Percentiles rank a stretch among this genome's conserved stretches.
Conservation (phyloP, 2,888 invertebrate genomes). For the Habroteleia sp. region DNA sequence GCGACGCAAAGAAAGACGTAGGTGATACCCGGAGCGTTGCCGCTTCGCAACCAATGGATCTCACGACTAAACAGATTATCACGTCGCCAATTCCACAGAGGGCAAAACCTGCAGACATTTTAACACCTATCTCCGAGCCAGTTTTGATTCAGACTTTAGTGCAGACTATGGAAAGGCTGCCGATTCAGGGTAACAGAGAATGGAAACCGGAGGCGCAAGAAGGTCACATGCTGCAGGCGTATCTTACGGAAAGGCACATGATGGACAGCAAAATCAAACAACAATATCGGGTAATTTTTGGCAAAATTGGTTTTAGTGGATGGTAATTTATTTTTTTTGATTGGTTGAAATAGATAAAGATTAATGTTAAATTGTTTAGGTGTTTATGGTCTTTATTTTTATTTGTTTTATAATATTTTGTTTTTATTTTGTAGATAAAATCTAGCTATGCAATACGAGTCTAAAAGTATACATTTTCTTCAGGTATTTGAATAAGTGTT, state of each 20-base stretch:
- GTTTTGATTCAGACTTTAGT: constrained; percentile 85
- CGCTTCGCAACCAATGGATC: constrained; percentile 79
- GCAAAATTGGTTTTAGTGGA: too few species aligned
- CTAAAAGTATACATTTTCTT: too few species aligned
- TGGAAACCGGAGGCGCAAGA: constrained; percentile 83
- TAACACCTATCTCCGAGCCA: constrained; percentile 84
- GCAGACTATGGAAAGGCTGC: constrained; percentile 85
- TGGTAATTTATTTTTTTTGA: too few species aligned
- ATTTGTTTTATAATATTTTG: too few species aligned
- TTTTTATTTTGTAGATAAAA: too few species aligned
- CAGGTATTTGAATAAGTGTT: too few species aligned
- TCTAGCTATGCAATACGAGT: too few species aligned
- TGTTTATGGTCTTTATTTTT: too few species aligned
- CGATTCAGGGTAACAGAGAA: constrained; percentile 82
- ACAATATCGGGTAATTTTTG: constrained; percentile 73
- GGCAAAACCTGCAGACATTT: constrained; percentile 81
- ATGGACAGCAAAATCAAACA: constrained; percentile 88
- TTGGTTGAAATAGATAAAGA: too few species aligned
- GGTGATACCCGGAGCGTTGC: constrained; percentile 61
- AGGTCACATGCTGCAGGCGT: constrained; percentile 87
- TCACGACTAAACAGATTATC: constrained; percentile 77
- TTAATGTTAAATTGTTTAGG: too few species aligned
- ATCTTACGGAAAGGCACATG: constrained; percentile 87
- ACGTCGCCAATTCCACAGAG: constrained; percentile 67
- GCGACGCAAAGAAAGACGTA: constrained; percentile 68